Evolutionary conservation across 2,888 invertebrate genomes (phyloP).

Genomic region (Oligia latruncula): DNA sequence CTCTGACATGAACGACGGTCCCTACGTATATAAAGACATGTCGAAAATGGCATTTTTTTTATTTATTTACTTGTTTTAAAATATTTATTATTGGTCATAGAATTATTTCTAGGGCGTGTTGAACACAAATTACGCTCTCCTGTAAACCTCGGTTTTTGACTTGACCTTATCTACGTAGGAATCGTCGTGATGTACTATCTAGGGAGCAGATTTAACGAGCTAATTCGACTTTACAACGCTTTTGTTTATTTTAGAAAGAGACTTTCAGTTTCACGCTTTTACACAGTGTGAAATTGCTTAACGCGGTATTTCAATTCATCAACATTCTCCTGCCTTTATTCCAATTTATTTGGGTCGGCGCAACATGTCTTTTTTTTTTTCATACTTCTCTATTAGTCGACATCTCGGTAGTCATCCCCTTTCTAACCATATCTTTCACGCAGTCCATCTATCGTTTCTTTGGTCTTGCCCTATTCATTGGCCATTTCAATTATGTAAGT

Average conservation of each 20-base stretch:
- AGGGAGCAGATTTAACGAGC: slow-evolving; percentile 27
- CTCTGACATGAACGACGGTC: slow-evolving; percentile 14
- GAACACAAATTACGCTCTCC: too few relatives aligned
- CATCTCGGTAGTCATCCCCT: not conserved
- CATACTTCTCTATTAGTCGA: not conserved
- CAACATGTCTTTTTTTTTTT: not conserved
- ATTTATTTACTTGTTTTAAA: too few relatives aligned
- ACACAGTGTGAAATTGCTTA: not conserved
- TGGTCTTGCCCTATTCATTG: not conserved
- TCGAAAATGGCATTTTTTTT: too few relatives aligned
- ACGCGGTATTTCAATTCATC: not conserved
- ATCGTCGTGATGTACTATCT: not conserved
- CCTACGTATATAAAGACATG: too few relatives aligned
- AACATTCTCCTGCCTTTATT: not conserved
- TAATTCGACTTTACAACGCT: slow-evolving; percentile 16
- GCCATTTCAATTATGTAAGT: not conserved
- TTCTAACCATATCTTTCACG: not conserved
- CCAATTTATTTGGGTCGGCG: not conserved
- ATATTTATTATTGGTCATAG: too few relatives aligned
- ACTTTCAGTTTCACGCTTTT: not conserved
- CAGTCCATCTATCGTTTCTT: not conserved
- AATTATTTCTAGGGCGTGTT: too few relatives aligned
- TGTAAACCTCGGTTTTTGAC: too few relatives aligned
- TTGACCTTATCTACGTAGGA: too few relatives aligned
- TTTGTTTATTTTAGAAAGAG: slow-evolving; percentile 3